Conservation (phyloP, 2,888 invertebrate genomes). For the Gastrophysa polygoni region DNA sequence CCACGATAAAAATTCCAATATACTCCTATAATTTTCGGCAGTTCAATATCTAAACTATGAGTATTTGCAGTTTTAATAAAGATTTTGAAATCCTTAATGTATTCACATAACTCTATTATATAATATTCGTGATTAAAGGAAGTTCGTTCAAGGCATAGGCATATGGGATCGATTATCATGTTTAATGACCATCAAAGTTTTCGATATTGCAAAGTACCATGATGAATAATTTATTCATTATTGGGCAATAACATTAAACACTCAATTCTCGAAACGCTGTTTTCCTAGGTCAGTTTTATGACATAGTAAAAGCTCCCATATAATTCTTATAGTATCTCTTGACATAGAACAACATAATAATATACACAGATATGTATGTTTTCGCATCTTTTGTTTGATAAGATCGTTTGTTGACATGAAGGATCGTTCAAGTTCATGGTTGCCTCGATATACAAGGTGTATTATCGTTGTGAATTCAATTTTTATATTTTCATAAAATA, state of each 20-base stretch:
- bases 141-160: too few species aligned
- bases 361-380: constrained; percentile 38
- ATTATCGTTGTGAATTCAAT: too few species aligned
- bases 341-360: background rate
- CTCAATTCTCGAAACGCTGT: constrained; percentile 9
- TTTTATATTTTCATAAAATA: too few species aligned
- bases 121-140: too few species aligned
- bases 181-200: background rate
- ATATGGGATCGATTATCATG: too few species aligned
- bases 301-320: constrained; percentile 54
- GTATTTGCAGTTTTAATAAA: too few species aligned
- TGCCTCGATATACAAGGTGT: constrained; percentile 1
- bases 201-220: background rate
- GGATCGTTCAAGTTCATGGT: background rate
- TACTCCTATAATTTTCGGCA: too few species aligned
- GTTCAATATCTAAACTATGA: too few species aligned
- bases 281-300: constrained; percentile 59
- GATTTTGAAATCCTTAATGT: too few species aligned
- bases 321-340: constrained; percentile 13
- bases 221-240: background rate
- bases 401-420: background rate
- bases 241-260: background rate
- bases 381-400: constrained; percentile 31
- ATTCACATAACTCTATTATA: too few species aligned
- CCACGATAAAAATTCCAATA: too few species aligned